Evolutionary conservation across 2,113 vertebrate genomes (phyloP).

Genomic region (Lasiurus borealis): DNA sequence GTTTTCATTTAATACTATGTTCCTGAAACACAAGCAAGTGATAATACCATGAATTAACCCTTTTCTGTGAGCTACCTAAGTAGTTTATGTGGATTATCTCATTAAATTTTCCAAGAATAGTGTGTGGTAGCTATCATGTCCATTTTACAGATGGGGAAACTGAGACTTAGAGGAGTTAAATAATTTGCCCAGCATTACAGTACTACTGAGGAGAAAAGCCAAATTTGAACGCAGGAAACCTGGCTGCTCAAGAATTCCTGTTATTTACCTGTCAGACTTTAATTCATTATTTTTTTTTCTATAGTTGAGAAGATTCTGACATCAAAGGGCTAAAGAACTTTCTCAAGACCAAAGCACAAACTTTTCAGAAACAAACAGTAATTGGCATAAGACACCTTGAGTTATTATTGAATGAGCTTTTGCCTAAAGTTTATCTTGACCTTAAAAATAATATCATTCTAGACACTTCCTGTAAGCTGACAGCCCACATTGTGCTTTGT

Average conservation of each 20-base stretch:
- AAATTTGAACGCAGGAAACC: slow-evolving; percentile 29
- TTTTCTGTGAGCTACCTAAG: neutral
- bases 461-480: slow-evolving; percentile 6
- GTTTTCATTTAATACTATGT: neutral
- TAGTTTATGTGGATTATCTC: neutral
- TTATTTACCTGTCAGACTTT: slow-evolving; percentile 6
- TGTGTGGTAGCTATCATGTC: neutral
- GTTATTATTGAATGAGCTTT: slow-evolving; percentile 38
- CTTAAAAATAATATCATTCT: slow-evolving; percentile 40
- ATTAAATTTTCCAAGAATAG: neutral
- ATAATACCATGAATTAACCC: neutral
- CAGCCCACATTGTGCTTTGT: neutral
- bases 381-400: neutral
- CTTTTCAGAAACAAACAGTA: neutral
- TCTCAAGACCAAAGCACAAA: neutral
- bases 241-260: slow-evolving; percentile 13
- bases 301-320: slow-evolving; percentile 1
- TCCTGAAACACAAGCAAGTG: slow-evolving; percentile 32
- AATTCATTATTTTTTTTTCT: slow-evolving; percentile 34
- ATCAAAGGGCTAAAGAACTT: slow-evolving; percentile 29
- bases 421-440: slow-evolving; percentile 41
- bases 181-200: neutral
- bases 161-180: slow-evolving; percentile 58
- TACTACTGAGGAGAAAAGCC: slow-evolving; percentile 17
- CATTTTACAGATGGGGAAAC: slow-evolving; percentile 43